phyloP scores from a whole-genome alignment of 1,140 invertebrate genomes.

The Drosophila sproati region DNA sequence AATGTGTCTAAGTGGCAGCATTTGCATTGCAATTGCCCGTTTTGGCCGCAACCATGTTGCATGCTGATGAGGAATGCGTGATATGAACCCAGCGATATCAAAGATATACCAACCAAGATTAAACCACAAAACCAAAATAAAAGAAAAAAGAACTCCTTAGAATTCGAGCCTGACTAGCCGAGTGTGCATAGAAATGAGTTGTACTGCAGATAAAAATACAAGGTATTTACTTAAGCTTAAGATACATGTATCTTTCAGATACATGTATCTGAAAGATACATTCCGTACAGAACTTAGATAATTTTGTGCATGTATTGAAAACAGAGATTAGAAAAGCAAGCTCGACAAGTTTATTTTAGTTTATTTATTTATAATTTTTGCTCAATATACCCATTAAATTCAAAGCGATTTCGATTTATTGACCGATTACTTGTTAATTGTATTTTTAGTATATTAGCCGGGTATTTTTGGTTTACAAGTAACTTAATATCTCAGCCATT shows the following conservation, averaged over 20 bases:
- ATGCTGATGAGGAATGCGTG: conserved; percentile 62
- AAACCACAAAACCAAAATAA: background rate
- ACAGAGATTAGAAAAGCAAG: no score
- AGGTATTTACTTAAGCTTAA: background rate
- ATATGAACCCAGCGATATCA: conserved; percentile 42
- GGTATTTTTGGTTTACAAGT: no score
- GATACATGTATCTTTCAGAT: background rate
- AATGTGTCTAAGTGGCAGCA: conserved; percentile 72
- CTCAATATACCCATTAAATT: no score
- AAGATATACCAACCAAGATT: conserved; percentile 13
- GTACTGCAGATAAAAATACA: background rate
- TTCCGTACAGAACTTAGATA: no score
- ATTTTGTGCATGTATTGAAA: no score
- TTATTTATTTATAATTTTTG: no score
- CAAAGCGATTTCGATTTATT: no score
- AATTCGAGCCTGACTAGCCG: background rate
- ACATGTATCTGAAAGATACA: background rate
- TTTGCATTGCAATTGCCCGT: conserved; percentile 62
- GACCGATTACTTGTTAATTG: no score
- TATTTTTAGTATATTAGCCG: no score
- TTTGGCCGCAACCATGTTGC: conserved; percentile 52
- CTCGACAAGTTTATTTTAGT: no score
- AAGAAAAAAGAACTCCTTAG: background rate
- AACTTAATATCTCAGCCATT: background rate
- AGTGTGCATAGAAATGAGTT: background rate